Conservation (phyloP, 2,797 vertebrate genomes). For the Apogon talboti region DNA sequence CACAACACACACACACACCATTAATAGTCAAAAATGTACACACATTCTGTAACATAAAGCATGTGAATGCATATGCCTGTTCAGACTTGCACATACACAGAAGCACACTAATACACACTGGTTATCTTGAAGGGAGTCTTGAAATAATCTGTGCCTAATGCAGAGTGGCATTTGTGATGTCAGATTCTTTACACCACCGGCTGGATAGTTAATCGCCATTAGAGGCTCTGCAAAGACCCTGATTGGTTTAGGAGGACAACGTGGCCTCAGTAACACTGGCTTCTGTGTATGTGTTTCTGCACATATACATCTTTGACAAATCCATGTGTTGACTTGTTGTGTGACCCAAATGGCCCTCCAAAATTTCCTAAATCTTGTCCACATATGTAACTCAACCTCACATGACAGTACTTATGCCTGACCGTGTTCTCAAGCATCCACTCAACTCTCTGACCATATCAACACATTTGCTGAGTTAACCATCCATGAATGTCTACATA, state of each 20-base stretch:
- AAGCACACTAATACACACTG: neutral
- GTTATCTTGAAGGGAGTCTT: slow-evolving; percentile 66
- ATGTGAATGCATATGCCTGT: neutral
- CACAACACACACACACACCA: neutral
- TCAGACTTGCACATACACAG: slow-evolving; percentile 11
- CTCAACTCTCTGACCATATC: slow-evolving; percentile 57
- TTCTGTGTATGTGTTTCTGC: slow-evolving; percentile 20
- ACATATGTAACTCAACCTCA: slow-evolving; percentile 32
- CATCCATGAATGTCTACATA: slow-evolving; percentile 78
- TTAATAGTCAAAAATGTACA: slow-evolving; percentile 7
- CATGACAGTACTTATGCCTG: slow-evolving; percentile 48
- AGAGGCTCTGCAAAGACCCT: slow-evolving; percentile 57
- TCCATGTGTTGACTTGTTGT: slow-evolving; percentile 25
- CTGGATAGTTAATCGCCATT: slow-evolving; percentile 79
- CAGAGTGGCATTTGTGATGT: slow-evolving; percentile 78
- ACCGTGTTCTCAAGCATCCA: slow-evolving; percentile 52
- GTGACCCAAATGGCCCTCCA: slow-evolving; percentile 34
- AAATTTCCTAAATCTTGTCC: slow-evolving; percentile 27
- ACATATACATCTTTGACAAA: slow-evolving; percentile 34
- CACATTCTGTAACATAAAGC: neutral
- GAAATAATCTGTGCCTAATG: slow-evolving; percentile 69
- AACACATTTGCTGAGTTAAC: slow-evolving; percentile 76
- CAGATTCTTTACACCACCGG: slow-evolving; percentile 82
- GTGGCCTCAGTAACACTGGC: slow-evolving; percentile 38
- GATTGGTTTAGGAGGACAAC: slow-evolving; percentile 65